Base-by-base conservation (phyloP, 2,888 invertebrate genomes). In the Melanotus villosus region DNA sequence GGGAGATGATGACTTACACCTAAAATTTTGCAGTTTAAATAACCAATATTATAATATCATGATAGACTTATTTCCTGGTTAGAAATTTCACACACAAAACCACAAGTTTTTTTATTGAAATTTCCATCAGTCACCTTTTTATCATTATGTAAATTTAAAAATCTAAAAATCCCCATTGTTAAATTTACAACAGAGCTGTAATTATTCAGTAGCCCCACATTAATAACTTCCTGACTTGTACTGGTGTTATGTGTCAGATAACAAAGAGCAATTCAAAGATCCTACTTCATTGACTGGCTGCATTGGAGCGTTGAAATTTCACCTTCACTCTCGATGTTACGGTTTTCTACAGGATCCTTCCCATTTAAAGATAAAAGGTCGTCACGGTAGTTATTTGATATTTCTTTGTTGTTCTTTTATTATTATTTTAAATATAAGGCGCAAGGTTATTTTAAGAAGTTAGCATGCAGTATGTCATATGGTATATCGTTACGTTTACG, bases 281-380 rank as follows among this genome's bases (percentile, higher is more conserved):
- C 10, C 7, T 26, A 30, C 14, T 32, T 32, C 50, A 52, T 52
- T 52, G 30, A 52, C 7, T 5, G 16, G 30, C 30, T 14, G 26
- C 50, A 30, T 12, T 52, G 12, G 16, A 52, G 30, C 50, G 26
- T 14, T 0, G 7, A 30, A 52, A 52, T 52, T 52, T 52, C 26
- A 52, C 50, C 50, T 52, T 52, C 50, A 52, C 50, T 52, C 21
- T 4, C 2, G 1, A 21, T 52, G 30, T 52, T 26, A 52, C 50
- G 50, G 30, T 52, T 52, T 45, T 30, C 50, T 52, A 16, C 38
- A 2, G 30, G 50, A 30, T 52, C 50, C 30, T 52, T 52, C 30
- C 30, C 50, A 52, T 52, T 52, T 52, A 52, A 14, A 52, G 30
- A 9, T 1, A 21, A 21, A 52, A 52, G 50, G 50, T 52, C 50